Evolutionary conservation across 2,797 vertebrate species (phyloP).

Genomic region (Coranthus polyacanthus): DNA sequence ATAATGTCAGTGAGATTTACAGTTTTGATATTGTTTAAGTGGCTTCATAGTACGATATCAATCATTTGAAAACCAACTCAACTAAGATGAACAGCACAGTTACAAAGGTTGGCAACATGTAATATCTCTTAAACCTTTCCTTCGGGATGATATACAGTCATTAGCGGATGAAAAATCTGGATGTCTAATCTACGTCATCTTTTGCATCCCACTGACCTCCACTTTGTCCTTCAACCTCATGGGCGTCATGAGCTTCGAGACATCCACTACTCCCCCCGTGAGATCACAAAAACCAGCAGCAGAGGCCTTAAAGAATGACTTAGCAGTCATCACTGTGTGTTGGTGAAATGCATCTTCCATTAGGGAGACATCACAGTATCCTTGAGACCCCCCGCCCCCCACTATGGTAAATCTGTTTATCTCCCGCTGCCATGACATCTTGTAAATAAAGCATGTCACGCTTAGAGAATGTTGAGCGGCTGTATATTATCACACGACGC

Average conservation of each 20-base stretch:
- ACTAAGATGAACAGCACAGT: slow-evolving; percentile 19
- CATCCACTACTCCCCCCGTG: slow-evolving; percentile 5
- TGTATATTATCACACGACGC: slow-evolving; percentile 11
- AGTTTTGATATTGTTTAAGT: slow-evolving; percentile 24
- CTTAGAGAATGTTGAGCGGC: slow-evolving; percentile 12
- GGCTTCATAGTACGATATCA: not conserved
- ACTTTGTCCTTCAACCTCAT: not conserved
- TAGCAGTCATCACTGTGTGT: slow-evolving; percentile 19
- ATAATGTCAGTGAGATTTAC: slow-evolving; percentile 20
- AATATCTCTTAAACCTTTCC: slow-evolving; percentile 17
- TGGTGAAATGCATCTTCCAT: slow-evolving; percentile 27
- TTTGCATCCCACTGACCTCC: slow-evolving; percentile 1
- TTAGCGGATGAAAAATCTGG: slow-evolving; percentile 10
- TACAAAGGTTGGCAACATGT: slow-evolving; percentile 16
- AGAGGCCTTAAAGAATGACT: slow-evolving; percentile 7
- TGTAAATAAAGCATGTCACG: slow-evolving; percentile 47
- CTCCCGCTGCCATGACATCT: slow-evolving; percentile 24
- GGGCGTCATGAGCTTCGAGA: not conserved
- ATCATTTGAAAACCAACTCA: slow-evolving; percentile 36
- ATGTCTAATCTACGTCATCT: slow-evolving; percentile 1
- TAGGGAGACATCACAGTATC: slow-evolving; percentile 17
- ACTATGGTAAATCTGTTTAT: slow-evolving; percentile 42
- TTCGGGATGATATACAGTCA: slow-evolving; percentile 12
- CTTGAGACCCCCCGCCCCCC: slow-evolving; percentile 24
- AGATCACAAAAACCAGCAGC: not conserved